These are phyloP conservation scores for Harmothoe impar DNA, from an alignment of 2,888 invertebrate species.

Conservation along the genomic window DNA sequence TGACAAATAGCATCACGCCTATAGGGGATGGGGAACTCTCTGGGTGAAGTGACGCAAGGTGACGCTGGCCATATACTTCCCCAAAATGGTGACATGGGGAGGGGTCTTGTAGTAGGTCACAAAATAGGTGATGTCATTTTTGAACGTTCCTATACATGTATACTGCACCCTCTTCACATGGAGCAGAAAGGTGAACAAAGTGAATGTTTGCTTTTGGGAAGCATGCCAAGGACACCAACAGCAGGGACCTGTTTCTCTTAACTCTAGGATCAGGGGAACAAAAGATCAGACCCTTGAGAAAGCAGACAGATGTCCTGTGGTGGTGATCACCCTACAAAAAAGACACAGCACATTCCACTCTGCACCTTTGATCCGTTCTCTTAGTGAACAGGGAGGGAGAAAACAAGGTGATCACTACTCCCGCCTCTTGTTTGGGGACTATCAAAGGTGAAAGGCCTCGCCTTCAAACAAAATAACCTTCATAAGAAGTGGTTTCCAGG, in stretches of 20 bases:
- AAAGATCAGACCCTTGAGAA: conserved; percentile 17
- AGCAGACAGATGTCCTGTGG: conserved; percentile 15
- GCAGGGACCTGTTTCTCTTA: background rate
- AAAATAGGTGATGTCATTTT: too few relatives aligned
- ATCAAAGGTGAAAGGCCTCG: conserved; percentile 19
- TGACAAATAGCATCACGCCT: too few relatives aligned
- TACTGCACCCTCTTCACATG: too few relatives aligned
- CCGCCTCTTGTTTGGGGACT: background rate
- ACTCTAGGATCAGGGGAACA: conserved; percentile 22
- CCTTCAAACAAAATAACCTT: background rate
- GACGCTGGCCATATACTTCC: too few relatives aligned
- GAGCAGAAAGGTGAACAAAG: too few relatives aligned
- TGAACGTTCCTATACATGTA: too few relatives aligned
- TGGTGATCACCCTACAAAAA: background rate
- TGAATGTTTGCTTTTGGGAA: too few relatives aligned
- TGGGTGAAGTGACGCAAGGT: too few relatives aligned
- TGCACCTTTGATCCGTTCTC: background rate
- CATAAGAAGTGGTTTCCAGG: background rate
- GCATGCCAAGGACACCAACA: too few relatives aligned
- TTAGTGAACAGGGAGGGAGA: background rate
- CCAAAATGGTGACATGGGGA: too few relatives aligned
- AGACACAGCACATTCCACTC: background rate
- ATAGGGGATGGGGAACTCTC: too few relatives aligned
- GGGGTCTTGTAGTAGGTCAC: too few relatives aligned
- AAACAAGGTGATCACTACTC: background rate